Base-by-base conservation (phyloP, 2,113 vertebrate genomes). In the Pachyramphus minor region DNA sequence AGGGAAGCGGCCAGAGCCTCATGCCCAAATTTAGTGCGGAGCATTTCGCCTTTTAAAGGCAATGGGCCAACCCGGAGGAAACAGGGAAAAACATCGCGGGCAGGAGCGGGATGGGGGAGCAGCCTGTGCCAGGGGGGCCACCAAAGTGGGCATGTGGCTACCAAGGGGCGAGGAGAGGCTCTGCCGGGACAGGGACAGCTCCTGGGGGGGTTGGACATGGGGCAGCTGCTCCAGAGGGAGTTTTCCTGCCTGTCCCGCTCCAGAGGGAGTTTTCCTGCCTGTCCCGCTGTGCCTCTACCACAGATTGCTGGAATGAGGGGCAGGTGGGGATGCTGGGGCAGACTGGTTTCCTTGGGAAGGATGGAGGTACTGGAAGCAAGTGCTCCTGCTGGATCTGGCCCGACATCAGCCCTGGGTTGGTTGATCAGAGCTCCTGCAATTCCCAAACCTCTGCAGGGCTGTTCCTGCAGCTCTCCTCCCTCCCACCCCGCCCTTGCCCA, bases 1-100 rank as follows among this genome's bases (percentile, higher is more conserved):
- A 99, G 93, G 97, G 98, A 99, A 99, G 97, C 97, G n/a, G 58
- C 14, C 58, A 98, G 98, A 98, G 98, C 98, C 98, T 95, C 98
- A 99, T 99, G 99, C 98, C 99, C 99, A 99, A 99, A 99, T 99
- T 99, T 99, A 99, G 99, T 98, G 90, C 94, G 97, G 98, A 98
- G 98, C 98, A 98, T 98, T 98, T 98, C 97, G 98, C 98, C 99
- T 99, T 99, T 99, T 99, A 99, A 99, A 99, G 99, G 99, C 98
- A 99, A 98, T 98, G 97, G 98, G 96, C 98, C 96, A 97, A 95
- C 24, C 87, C 92, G 90, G 95, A 97, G 97, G 96, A 96, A 98
- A 98, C 98, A 98, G 50, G 92, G 96, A 98, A 97, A 98, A 98
- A 98, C 95, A 87, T 60, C 52, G 91, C 94, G 84, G 96, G 95